Evolutionary conservation across 2,888 invertebrate genomes (phyloP), one percentile per base, ranked within the genome.

Genomic region (Pyrgus malvae): DNA sequence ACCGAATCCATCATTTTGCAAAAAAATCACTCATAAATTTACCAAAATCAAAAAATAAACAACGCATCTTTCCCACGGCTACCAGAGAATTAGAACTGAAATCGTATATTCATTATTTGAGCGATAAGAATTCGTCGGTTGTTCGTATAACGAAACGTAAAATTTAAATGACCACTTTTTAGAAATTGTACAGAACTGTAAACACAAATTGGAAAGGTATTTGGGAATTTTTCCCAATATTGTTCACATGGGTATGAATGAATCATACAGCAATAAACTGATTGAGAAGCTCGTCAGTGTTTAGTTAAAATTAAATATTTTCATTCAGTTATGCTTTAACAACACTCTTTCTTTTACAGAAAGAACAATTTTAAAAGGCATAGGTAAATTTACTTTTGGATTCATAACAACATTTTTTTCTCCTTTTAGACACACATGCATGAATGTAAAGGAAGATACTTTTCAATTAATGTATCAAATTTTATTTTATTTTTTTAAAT

Each of bases 1-100:
- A 70, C 73, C 76, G 73, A 63, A 70, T 70, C 74, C 51, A 68
- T 66, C 65, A 73, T 76, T n/a, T 78, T 75, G 76, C 76, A 74
- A 77, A 80, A 79, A 78, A 76, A 66, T 66, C 63, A 67, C 62
- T 63, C 63, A 67, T 64, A 67, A 72, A 67, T 72, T 59, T 44
- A 60, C 66, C 66, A 66, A 72, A 73, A 71, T 65, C 64, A 55
- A 65, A 64, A 75, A 76, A 59, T 74, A 70, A 69, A 74, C 68
- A 67, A 65, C 56, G 59, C 59, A 57, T 63, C 69, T 75, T 83
- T 83, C 83, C 83, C 83, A 83, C 83, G 83, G 76, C 70, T 65
- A 66, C 65, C 65, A 64, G 62, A 64, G 63, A 65, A 66, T 53
- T 40, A 64, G 64, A 65, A 59, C 49, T 55, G 54, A 51, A 50